Evolutionary conservation across 2,888 invertebrate species (phyloP), one percentile per base, ranked within the genome.

Genomic region (Frankliniella intonsa): DNA sequence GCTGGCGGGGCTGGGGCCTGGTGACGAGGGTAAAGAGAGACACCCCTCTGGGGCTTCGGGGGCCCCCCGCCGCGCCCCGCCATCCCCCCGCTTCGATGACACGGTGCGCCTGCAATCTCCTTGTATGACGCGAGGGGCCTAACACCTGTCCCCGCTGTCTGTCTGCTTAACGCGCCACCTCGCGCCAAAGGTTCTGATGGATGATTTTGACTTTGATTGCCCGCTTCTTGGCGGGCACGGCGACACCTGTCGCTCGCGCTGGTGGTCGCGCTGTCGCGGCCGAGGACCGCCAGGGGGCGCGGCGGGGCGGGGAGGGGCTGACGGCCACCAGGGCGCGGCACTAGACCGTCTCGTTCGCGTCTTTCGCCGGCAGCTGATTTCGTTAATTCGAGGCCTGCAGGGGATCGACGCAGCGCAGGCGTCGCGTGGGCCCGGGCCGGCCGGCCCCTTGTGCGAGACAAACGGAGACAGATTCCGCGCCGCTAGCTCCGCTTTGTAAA

Each of bases 11-110:
- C 0, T 14, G 14, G 62, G 62, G 62, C 62, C 62, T 10, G 62
- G 62, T 62, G 62, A 62, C 62, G n/a, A 62, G 62, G 62, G 62
- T 62, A 62, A 62, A 62, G 62, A 62, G 62, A 62, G 19, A 62
- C 38, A 38, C 38, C 38, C 38, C 38, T 38, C 38, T 38, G 5
- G 38, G 38, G 38, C 38, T 38, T 38, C 38, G 38, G 38, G 38
- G 38, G 38, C 38, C 38, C 38, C 38, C 38, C 38, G 3, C 38
- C 38, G 38, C 38, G 3, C 38, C 38, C 38, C 38, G 5, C 38
- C 38, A 38, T 5, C 38, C 38, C 38, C 38, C 38, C 38, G 38
- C 38, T 38, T 38, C 38, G 38, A 38, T 38, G 38, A 38, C 38
- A 38, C 38, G 38, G 38, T 38, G 38, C 38, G 38, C 38, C 5